Evolutionary conservation across 2,888 invertebrate species (phyloP).

Genomic region (Phalera bucephala): DNA sequence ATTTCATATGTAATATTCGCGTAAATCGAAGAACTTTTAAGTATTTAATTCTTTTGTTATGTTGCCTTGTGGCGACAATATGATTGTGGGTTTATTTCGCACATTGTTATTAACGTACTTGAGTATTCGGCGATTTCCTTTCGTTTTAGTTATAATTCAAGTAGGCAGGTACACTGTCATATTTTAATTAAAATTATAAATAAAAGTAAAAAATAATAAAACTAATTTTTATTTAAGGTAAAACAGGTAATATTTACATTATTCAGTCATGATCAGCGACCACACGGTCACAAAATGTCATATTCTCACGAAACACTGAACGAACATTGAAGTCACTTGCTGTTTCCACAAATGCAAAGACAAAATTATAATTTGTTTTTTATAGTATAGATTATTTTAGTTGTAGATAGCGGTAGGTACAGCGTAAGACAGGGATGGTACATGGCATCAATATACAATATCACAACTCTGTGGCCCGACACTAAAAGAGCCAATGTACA

Average conservation of each 20-base stretch:
- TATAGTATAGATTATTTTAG: slow-evolving; percentile 19
- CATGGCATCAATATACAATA: slow-evolving; percentile 69
- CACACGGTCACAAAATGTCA: slow-evolving; percentile 43
- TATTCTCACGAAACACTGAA: slow-evolving; percentile 29
- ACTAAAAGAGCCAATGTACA: too few relatives aligned
- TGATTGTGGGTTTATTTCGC: background rate
- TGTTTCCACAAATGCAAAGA: slow-evolving; percentile 21
- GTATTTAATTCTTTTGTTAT: too few relatives aligned
- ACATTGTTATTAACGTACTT: too few relatives aligned
- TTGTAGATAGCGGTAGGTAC: slow-evolving; percentile 25
- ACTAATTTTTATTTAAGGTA: slow-evolving; percentile 70
- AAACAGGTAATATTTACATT: slow-evolving; percentile 76
- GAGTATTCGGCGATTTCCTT: too few relatives aligned
- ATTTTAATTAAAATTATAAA: too few relatives aligned
- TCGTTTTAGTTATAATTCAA: too few relatives aligned
- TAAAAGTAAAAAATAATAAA: slow-evolving; percentile 39
- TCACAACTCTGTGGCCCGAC: too few relatives aligned
- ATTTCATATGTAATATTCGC: too few relatives aligned
- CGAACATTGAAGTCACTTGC: slow-evolving; percentile 26
- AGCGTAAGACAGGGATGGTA: slow-evolving; percentile 31
- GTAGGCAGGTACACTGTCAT: too few relatives aligned
- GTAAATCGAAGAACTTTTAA: too few relatives aligned
- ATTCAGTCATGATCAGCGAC: slow-evolving; percentile 73
- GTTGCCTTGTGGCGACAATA: background rate
- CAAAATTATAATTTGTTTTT: slow-evolving; percentile 1